phyloP scores from a whole-genome alignment of 1,140 invertebrate species.

The Antheraea mylitta region DNA sequence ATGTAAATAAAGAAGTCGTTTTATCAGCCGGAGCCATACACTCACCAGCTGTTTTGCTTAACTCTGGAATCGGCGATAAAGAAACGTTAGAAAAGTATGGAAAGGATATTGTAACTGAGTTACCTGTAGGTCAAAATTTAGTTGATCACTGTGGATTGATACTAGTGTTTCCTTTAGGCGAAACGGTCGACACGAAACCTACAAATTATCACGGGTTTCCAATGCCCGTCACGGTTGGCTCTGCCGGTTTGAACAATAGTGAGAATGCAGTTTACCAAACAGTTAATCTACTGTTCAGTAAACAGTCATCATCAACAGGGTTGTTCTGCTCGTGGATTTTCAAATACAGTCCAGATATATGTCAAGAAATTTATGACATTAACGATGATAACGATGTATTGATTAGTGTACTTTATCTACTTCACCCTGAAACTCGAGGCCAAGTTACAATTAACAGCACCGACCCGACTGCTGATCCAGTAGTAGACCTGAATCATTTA shows the following conservation, averaged over 20 bases:
- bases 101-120: constrained; percentile 10
- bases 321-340: constrained; percentile 15
- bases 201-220: constrained; percentile 10
- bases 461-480: constrained; percentile 70
- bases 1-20: constrained; percentile 19
- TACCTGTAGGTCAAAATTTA: constrained; percentile 20
- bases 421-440: constrained; percentile 56
- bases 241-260: not conserved
- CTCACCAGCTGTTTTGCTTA: constrained; percentile 14
- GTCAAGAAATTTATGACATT: constrained; percentile 6
- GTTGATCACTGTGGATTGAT: constrained; percentile 11
- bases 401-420: constrained; percentile 71
- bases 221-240: not conserved
- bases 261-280: constrained; percentile 16
- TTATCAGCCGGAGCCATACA: constrained; percentile 15
- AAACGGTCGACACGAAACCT: not conserved
- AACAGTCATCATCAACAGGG: constrained; percentile 1
- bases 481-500: constrained; percentile 4
- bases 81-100: not conserved
- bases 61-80: constrained; percentile 15
- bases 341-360: constrained; percentile 14
- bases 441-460: constrained; percentile 69
- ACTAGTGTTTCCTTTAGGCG: constrained; percentile 1
- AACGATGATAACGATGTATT: constrained; percentile 1
- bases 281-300: constrained; percentile 18